phyloP scores from a whole-genome alignment of 2,888 invertebrate genomes.

The Cheilosia pagana region DNA sequence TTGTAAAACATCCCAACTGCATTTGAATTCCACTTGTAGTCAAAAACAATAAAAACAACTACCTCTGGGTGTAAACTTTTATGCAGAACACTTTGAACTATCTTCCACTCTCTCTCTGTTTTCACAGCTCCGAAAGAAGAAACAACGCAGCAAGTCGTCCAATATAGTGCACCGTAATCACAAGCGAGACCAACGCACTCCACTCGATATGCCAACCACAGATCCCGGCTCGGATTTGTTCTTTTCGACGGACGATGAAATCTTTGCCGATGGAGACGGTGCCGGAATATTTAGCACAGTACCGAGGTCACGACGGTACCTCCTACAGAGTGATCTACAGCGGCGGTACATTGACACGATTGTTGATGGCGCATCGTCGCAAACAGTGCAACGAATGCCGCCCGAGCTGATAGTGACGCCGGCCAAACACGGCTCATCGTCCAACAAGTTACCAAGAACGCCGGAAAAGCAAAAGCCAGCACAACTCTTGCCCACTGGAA shows the following conservation, averaged over 20 bases:
- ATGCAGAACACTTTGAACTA: not conserved
- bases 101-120: not conserved
- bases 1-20: too few relatives aligned
- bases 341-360: constrained; percentile 80
- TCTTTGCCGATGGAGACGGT: constrained; percentile 81
- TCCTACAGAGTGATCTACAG: constrained; percentile 81
- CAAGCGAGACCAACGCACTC: constrained; percentile 80
- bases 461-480: constrained; percentile 31
- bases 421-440: constrained; percentile 76
- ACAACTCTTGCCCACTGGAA: constrained; percentile 33
- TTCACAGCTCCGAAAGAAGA: constrained; percentile 72
- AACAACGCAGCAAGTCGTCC: constrained; percentile 74
- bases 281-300: constrained; percentile 76
- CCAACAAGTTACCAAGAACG: constrained; percentile 21
- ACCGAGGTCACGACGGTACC: constrained; percentile 79
- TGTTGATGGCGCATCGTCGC: constrained; percentile 77
- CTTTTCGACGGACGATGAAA: constrained; percentile 86
- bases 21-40: too few relatives aligned
- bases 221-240: constrained; percentile 87
- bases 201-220: constrained; percentile 86
- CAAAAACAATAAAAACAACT: too few relatives aligned
- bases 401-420: constrained; percentile 84
- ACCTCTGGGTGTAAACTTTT: too few relatives aligned
- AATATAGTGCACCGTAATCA: constrained; percentile 61
- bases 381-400: constrained; percentile 80